Base-by-base conservation (phyloP, 2,113 vertebrate species). In the Nothoprocta perdicaria region DNA sequence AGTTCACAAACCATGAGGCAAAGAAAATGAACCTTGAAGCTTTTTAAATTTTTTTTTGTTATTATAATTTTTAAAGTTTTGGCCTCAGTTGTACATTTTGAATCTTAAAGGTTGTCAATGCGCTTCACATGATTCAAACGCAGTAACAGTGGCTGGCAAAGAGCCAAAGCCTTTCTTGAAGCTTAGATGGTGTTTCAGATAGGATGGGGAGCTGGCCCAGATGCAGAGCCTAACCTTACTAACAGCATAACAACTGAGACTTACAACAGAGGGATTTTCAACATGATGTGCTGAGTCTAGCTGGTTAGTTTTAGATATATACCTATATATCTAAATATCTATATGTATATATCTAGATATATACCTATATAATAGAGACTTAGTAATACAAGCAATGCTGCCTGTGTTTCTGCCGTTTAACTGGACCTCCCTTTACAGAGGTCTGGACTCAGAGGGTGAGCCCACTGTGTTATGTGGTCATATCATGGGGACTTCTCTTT, bases 391-490 rank as follows among this genome's bases (percentile, higher is more conserved):
- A 14, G 45, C 4, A 17, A 22, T 55, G 62, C 35, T 40, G 8
- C 52, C 6, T 0, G 0, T 66, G 33, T 2, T 1, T 10, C 62
- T 79, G 57, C 24, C 71, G n/a, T 23, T 40, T 31, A 27, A 7
- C 48, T 78, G 75, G 31, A 10, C 3, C 22, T 71, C 26, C 11
- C 8, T 31, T 26, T 77, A 40, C 45, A 0, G 2, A 57, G 29
- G 9, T 21, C 31, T 5, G 3, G 26, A 11, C 45, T 73, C 58
- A 15, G 31, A 62, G 69, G 71, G 24, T 35, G 45, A 88, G 9
- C 15, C 22, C 0, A 0, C 41, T 67, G 15, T 16, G 3, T n/a
- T 6, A 0, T 14, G 43, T 27, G 38, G 7, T 58, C 1, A 0
- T 40, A 43, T 68, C 27, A 3, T 0, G 4, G 11, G 52, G 29